These are phyloP conservation scores for Chromis chromis DNA, from an alignment of 2,797 vertebrate genomes.

Conservation along the genomic window DNA sequence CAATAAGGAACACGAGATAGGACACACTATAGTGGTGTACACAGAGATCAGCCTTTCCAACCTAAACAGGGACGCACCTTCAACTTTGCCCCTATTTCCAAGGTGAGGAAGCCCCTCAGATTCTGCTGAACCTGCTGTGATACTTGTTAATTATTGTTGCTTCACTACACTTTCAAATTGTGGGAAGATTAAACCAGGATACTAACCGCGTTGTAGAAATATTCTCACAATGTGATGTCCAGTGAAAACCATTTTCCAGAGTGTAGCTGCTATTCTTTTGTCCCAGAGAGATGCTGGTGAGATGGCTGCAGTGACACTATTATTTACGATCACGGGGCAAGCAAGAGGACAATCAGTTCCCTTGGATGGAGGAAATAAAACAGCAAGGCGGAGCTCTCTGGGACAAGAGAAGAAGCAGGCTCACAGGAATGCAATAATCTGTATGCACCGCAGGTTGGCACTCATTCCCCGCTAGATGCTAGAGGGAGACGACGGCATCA, in stretches of 20 bases:
- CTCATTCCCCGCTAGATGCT: constrained; percentile 59
- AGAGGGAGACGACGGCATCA: constrained; percentile 55
- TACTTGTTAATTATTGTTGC: background rate
- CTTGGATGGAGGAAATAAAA: constrained; percentile 30
- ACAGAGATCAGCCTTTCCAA: constrained; percentile 62
- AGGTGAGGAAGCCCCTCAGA: constrained; percentile 15
- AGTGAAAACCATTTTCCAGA: constrained; percentile 5
- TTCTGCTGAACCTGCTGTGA: constrained; percentile 48
- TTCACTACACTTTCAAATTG: constrained; percentile 3
- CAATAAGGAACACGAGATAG: constrained; percentile 75
- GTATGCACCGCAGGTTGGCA: constrained; percentile 42
- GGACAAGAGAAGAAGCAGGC: constrained; percentile 52
- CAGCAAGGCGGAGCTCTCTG: constrained; percentile 32
- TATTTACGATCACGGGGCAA: constrained; percentile 22
- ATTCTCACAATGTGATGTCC: constrained; percentile 1
- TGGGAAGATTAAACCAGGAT: background rate
- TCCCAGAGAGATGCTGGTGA: constrained; percentile 69
- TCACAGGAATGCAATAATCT: constrained; percentile 43
- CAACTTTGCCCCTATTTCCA: constrained; percentile 30
- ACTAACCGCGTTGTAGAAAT: background rate
- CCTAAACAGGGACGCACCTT: constrained; percentile 37
- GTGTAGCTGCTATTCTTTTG: constrained; percentile 18
- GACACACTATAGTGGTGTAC: constrained; percentile 76
- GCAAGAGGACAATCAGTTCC: constrained; percentile 6
- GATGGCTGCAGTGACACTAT: constrained; percentile 44